These are phyloP conservation scores for Platyrinchus mystaceus DNA, from an alignment of 2,797 vertebrate species.

Conservation along the genomic window DNA sequence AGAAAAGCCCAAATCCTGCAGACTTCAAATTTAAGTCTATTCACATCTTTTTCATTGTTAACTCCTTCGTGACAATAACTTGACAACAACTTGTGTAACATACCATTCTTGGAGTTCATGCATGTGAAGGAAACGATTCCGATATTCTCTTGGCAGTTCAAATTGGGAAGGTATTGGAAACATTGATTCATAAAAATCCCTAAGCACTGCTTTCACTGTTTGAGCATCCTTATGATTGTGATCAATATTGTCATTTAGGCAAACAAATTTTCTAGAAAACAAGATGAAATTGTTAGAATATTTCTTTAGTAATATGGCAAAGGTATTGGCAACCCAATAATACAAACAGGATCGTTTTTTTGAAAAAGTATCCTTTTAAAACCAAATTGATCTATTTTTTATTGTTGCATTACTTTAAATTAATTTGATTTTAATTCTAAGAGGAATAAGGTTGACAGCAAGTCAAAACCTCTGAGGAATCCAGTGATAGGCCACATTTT, in stretches of 20 bases:
- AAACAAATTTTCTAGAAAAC: conserved; percentile 92
- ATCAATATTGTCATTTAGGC: conserved; percentile 97
- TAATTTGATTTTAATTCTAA: background rate
- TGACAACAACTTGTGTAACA: background rate
- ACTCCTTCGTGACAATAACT: background rate
- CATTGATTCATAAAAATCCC: conserved; percentile 98
- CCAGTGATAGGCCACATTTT: background rate
- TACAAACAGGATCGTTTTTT: background rate
- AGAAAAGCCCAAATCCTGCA: background rate
- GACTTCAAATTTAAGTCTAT: background rate
- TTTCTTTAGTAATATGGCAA: background rate
- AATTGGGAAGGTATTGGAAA: conserved; percentile 95
- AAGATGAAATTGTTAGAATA: background rate
- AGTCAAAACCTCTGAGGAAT: background rate
- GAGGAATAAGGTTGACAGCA: background rate
- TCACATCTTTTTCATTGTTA: background rate
- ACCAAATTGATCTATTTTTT: background rate
- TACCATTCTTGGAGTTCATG: conserved; percentile 96
- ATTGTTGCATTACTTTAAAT: background rate
- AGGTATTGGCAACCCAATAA: background rate
- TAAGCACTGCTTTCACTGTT: conserved; percentile 94
- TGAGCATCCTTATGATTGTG: conserved; percentile 94
- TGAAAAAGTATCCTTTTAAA: background rate
- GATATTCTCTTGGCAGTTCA: conserved; percentile 93
- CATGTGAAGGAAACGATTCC: conserved; percentile 96